Evolutionary conservation across 1,140 invertebrate species (phyloP), one percentile per base, ranked within the genome.

Genomic region (Alviniconcha marisindica): DNA sequence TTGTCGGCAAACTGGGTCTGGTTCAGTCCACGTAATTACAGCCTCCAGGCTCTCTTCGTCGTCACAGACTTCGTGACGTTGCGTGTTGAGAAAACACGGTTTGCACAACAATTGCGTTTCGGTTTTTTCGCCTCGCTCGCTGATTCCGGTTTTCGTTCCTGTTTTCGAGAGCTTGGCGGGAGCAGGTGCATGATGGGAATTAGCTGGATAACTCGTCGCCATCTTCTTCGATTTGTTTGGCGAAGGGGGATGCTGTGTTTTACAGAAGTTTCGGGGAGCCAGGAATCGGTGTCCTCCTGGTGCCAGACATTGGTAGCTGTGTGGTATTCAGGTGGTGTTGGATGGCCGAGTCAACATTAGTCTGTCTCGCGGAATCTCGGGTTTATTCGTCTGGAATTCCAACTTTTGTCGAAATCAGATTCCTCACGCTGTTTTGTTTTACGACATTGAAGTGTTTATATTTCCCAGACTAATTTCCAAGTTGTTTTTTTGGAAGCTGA

Each of bases 151-250:
- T 48, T 48, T 5, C 18, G 44, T 48, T 48, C 18, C 18, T 48
- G 44, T 48, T 18, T 48, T 48, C 7, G 44, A 48, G 44, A 18
- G 33, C 5, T 21, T 38, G 31, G 36, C 40, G 69, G 69, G 31
- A 40, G 69, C 69, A 71, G 69, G 69, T 71, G 69, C 69, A 40
- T 71, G 33, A 18, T 33, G 33, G 69, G 69, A 71, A 71, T 71
- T 71, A 33, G 69, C 69, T 24, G 69, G 69, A 71, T 71, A 21
- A 33, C 24, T 42, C 18, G 69, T 33, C 69, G 69, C 69, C 69
- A 71, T 38, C 36, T 40, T 71, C 69, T 71, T 71, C 69, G 69
- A 71, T 71, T 71, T 71, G 69, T 71, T 71, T 71, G 36, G 69
- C 69, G 69, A 71, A 36, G 69, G 69, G 28, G 36, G 36, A 21